Evolutionary conservation across 2,113 vertebrate genomes (phyloP), one percentile per base, ranked within the genome.

Genomic region (Gymnarchus niloticus): DNA sequence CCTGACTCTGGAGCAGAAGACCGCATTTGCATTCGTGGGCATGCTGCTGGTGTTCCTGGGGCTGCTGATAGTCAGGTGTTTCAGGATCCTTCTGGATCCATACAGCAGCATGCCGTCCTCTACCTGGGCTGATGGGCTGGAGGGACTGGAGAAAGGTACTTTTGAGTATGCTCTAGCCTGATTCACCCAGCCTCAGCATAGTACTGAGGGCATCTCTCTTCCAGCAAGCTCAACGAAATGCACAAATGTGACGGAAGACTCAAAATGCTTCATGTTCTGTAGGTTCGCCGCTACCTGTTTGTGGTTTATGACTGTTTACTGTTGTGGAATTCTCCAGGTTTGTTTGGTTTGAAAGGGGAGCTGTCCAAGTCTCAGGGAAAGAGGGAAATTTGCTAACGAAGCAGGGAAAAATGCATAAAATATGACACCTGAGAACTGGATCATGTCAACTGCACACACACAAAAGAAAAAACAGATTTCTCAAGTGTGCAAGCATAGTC

Each of bases 101-200:
- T 99, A 99, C 87, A 99, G 97, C 88, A 99, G 97, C 88, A 99
- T 99, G 98, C 97, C 97, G 21, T 98, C 98, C 6, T 99, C 97
- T 69, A 98, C 97, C 0, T 99, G 98, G 98, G 96, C 96, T 81
- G 96, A 98, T 69, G 97, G 97, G 89, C 95, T 98, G 3, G 98
- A 99, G 90, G 97, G 97, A 28, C 89, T 98, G 87, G 97, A 99
- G 92, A 99, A 99, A 91, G 97, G 98, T 87, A 98, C 97, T 46
- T 99, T 99, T 91, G 97, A 99, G 92, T 97, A 99, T 23, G 96
- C 97, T 83, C 96, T 99, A 19, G 97, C 97, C 85, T 99, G 95
- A 97, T 89, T 92, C 91, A 59, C 14, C 49, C 4, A 21, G 57
- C 19, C 21, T 37, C 28, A 23, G 23, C 49, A 33, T 25, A n/a